phyloP scores from a whole-genome alignment of 2,797 vertebrate species.

The Syngnathus acus region DNA sequence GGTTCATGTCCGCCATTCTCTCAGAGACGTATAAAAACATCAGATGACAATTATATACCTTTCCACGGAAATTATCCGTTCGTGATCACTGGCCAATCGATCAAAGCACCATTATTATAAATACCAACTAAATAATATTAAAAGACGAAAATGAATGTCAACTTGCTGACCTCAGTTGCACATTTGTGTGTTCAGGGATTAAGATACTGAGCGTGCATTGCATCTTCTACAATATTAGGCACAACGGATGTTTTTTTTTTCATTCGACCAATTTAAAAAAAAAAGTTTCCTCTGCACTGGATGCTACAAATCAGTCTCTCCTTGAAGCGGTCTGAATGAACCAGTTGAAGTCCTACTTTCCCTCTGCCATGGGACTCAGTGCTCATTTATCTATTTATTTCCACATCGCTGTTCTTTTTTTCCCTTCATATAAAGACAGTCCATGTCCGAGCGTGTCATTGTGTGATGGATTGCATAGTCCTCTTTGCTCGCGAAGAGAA shows the following conservation, averaged over 20 bases:
- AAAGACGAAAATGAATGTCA: background rate
- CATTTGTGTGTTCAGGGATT: background rate
- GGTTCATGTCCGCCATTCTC: too few relatives aligned
- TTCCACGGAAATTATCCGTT: too few relatives aligned
- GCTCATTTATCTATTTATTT: slow-evolving; percentile 64
- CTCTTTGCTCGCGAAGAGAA: slow-evolving; percentile 50
- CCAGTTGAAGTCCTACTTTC: slow-evolving; percentile 51
- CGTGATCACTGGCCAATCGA: too few relatives aligned
- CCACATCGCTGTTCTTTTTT: slow-evolving; percentile 47
- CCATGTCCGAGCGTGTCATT: slow-evolving; percentile 61
- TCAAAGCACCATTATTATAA: too few relatives aligned
- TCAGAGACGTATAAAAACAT: too few relatives aligned
- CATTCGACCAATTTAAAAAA: too few relatives aligned
- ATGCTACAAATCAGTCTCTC: slow-evolving; percentile 53
- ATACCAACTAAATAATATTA: background rate
- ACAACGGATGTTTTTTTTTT: background rate
- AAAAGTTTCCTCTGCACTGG: slow-evolving; percentile 19
- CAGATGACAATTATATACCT: too few relatives aligned
- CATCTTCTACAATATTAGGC: background rate
- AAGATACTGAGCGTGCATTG: background rate
- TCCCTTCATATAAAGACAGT: slow-evolving; percentile 64
- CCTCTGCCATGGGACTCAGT: slow-evolving; percentile 47
- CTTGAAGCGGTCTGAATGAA: slow-evolving; percentile 54
- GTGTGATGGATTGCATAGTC: slow-evolving; percentile 61
- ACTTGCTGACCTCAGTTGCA: background rate